Evolutionary conservation across 2,113 vertebrate species (phyloP).

Genomic region (Oreochromis aureus): DNA sequence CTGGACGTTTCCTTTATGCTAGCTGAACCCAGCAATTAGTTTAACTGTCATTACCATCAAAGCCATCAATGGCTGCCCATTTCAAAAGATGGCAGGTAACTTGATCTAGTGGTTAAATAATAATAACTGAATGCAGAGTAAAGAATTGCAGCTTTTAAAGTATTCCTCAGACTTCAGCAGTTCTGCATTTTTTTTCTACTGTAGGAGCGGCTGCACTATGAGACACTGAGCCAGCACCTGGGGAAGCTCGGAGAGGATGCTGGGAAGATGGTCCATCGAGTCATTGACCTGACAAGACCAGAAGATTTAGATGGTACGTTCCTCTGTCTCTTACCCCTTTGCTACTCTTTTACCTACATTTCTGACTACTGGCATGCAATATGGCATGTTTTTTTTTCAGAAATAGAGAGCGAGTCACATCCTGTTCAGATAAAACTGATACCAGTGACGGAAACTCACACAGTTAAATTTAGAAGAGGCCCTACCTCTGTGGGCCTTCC

Average conservation of each 20-base stretch:
- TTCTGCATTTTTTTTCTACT: background rate
- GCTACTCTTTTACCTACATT: background rate
- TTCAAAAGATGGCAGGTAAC: background rate
- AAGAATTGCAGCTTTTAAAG: background rate
- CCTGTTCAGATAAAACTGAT: constrained; percentile 22
- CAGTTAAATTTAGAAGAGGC: background rate
- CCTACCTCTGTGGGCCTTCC: background rate
- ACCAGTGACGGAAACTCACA: background rate
- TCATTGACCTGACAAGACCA: constrained; percentile 92
- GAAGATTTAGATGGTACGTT: constrained; percentile 90
- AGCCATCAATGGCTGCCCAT: background rate
- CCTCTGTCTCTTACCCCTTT: background rate
- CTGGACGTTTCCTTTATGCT: background rate
- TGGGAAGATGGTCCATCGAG: constrained; percentile 86
- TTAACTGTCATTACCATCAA: background rate
- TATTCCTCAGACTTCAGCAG: background rate
- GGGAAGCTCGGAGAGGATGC: constrained; percentile 87
- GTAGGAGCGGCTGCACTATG: constrained; percentile 89
- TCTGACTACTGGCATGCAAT: background rate
- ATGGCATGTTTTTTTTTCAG: background rate
- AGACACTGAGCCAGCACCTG: constrained; percentile 86
- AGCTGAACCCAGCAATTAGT: constrained; percentile 1
- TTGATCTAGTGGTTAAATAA: background rate
- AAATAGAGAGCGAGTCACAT: background rate
- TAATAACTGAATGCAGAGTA: background rate